Evolutionary conservation across 2,888 invertebrate species (phyloP).

Genomic region (Phaedon cochleariae): DNA sequence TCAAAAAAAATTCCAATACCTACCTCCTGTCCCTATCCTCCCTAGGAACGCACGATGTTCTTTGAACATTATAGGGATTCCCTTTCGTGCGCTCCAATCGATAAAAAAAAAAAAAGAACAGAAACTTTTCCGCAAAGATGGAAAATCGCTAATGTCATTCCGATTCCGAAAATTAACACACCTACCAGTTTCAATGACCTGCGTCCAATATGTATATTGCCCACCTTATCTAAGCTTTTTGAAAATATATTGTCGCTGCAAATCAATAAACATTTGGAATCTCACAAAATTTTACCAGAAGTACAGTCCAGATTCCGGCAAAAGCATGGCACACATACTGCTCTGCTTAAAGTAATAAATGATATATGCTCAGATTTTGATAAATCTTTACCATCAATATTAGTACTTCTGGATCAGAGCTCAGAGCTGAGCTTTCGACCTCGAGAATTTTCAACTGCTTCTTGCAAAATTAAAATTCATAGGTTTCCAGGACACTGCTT

Average conservation of each 20-base stretch:
- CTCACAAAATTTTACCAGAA: conserved; percentile 4
- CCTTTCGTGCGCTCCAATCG: too few relatives aligned
- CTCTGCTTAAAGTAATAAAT: background rate
- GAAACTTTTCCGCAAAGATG: background rate
- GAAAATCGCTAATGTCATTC: conserved; percentile 1
- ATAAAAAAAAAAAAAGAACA: too few relatives aligned
- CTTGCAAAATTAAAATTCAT: too few relatives aligned
- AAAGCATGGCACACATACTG: background rate
- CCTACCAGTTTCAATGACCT: background rate
- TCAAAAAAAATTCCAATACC: too few relatives aligned
- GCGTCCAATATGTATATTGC: background rate
- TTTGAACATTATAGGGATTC: too few relatives aligned
- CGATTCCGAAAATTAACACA: too few relatives aligned
- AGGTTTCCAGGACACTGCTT: conserved; percentile 2
- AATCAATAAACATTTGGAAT: conserved; percentile 5
- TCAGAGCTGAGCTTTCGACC: conserved; percentile 17
- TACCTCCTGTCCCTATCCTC: too few relatives aligned
- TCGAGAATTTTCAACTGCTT: conserved; percentile 10
- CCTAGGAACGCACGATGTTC: too few relatives aligned
- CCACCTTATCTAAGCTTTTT: background rate
- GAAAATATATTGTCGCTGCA: conserved; percentile 13
- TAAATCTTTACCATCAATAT: too few relatives aligned
- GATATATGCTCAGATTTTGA: background rate
- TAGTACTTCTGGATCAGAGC: conserved; percentile 7
- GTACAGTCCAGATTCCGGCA: conserved; percentile 5